Conservation (phyloP, 23 tunicate species). For the Ascidia mentula region DNA sequence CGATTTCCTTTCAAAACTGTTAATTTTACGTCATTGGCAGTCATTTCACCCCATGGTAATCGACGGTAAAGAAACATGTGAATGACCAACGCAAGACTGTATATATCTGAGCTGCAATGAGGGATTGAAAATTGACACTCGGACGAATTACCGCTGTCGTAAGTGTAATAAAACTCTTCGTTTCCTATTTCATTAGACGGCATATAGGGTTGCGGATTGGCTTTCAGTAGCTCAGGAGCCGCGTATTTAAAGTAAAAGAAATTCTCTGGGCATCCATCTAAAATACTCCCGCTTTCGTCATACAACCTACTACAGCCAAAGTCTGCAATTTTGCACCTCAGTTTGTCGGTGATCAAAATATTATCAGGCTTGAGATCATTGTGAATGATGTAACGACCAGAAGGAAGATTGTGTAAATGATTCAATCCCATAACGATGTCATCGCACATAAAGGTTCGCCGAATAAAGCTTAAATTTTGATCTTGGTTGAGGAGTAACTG, state of each 20-base stretch:
- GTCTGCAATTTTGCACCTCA: background rate
- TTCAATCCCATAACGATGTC: background rate
- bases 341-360: background rate
- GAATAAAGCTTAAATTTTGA: background rate
- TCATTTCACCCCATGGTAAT: background rate
- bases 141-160: background rate
- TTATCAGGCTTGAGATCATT: slow-evolving; percentile 1
- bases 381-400: background rate
- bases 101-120: background rate
- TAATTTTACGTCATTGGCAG: background rate
- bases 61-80: background rate
- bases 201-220: background rate
- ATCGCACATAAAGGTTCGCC: background rate
- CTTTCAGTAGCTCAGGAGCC: background rate
- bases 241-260: background rate
- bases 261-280: background rate
- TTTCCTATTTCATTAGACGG: background rate
- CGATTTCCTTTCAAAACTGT: background rate
- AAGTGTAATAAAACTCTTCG: background rate
- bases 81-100: background rate
- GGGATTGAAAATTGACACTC: background rate
- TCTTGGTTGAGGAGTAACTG: background rate
- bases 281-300: background rate
- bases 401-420: background rate
- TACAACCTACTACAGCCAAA: background rate